These are phyloP conservation scores for Meta bourneti DNA, from an alignment of 2,888 invertebrate species.

Conservation along the genomic window DNA sequence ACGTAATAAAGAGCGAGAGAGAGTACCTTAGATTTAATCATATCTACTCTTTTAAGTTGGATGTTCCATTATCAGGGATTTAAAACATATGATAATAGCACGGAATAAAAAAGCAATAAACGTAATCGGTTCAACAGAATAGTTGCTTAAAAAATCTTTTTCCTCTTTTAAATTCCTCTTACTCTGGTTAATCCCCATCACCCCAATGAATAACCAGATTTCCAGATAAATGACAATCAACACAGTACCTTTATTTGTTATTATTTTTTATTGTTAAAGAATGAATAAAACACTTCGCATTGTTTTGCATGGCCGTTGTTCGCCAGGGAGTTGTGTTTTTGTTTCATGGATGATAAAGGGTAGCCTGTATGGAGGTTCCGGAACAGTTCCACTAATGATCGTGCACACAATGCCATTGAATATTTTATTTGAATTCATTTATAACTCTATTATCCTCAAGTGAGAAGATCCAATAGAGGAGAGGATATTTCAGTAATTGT, in stretches of 20 bases:
- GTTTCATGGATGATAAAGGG: background rate
- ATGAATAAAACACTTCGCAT: background rate
- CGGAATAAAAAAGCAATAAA: background rate
- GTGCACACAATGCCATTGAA: background rate
- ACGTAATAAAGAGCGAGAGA: background rate
- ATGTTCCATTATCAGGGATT: conserved; percentile 3
- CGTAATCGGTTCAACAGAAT: background rate
- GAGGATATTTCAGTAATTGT: too few species aligned
- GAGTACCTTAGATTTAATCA: background rate
- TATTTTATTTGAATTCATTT: background rate
- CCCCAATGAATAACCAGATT: background rate
- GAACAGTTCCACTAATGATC: background rate
- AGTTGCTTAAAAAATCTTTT: background rate
- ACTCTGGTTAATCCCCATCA: background rate
- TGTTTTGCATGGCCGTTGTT: background rate
- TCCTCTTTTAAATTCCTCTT: conserved; percentile 2
- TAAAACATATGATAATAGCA: background rate
- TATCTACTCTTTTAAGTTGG: background rate
- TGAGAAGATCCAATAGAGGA: too few species aligned
- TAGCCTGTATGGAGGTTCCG: background rate
- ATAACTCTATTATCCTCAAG: too few species aligned
- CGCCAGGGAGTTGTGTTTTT: background rate
- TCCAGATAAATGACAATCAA: background rate
- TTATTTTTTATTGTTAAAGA: background rate
- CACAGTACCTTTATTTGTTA: background rate